phyloP scores from a whole-genome alignment of 2,888 invertebrate species.

The Augochlorella aurata region DNA sequence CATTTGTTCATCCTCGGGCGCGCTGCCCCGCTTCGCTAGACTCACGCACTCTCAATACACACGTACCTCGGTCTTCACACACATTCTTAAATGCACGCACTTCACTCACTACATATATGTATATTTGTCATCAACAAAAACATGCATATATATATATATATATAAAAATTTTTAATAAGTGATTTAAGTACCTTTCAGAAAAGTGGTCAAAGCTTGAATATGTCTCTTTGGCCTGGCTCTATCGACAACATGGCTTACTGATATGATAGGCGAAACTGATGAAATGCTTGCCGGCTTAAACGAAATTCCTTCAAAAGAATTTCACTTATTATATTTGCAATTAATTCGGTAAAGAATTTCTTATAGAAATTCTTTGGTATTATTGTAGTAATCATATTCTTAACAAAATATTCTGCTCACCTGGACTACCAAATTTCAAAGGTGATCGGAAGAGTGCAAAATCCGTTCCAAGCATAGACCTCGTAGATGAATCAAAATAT shows the following conservation, averaged over 20 bases:
- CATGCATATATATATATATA: too few relatives aligned
- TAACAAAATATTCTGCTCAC: conserved; percentile 47
- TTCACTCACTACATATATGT: too few relatives aligned
- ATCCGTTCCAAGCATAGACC: background rate
- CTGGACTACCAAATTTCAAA: conserved; percentile 65
- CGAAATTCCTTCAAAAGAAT: conserved; percentile 66
- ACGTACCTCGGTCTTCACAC: too few relatives aligned
- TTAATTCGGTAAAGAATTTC: background rate
- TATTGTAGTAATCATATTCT: background rate
- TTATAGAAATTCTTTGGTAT: background rate
- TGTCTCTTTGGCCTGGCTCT: conserved; percentile 62
- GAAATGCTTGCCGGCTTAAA: conserved; percentile 70
- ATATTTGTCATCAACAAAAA: too few relatives aligned
- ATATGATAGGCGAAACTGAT: conserved; percentile 69
- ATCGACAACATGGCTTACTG: conserved; percentile 59
- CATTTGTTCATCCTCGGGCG: too few relatives aligned
- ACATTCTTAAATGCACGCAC: too few relatives aligned
- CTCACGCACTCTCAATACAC: too few relatives aligned
- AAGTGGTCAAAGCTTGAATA: conserved; percentile 62
- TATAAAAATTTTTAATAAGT: background rate
- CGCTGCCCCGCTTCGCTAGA: too few relatives aligned
- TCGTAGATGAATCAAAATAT: conserved; percentile 20
- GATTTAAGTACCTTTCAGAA: conserved; percentile 65
- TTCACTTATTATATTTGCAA: conserved; percentile 1
- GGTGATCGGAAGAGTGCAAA: conserved; percentile 44